phyloP scores from a whole-genome alignment of 2,888 invertebrate species.

The Cheilosia urbana region DNA sequence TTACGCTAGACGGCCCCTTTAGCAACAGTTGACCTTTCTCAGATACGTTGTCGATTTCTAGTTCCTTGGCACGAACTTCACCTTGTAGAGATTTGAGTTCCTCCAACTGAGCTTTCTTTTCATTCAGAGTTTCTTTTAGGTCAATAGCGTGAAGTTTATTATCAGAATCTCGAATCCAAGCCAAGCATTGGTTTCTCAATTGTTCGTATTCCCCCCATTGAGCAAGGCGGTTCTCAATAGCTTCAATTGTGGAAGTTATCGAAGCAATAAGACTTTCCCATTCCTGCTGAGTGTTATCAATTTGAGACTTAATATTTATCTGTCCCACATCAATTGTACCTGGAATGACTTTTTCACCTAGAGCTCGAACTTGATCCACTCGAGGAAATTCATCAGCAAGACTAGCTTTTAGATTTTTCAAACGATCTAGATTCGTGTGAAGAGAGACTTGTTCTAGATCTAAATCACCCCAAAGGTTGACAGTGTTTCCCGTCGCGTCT shows the following conservation, averaged over 20 bases:
- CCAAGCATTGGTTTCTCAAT: constrained; percentile 92
- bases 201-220: constrained; percentile 97
- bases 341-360: constrained; percentile 96
- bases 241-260: constrained; percentile 90
- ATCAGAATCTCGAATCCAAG: constrained; percentile 95
- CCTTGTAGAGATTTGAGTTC: constrained; percentile 92
- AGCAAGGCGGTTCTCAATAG: constrained; percentile 92
- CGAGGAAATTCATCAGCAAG: constrained; percentile 94
- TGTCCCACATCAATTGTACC: constrained; percentile 93
- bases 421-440: constrained; percentile 93
- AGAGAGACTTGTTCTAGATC: constrained; percentile 93
- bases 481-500: constrained; percentile 92
- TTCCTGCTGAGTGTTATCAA: constrained; percentile 94
- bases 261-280: constrained; percentile 93
- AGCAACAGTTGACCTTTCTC: constrained; percentile 94
- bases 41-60: constrained; percentile 96
- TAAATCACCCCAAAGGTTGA: constrained; percentile 92
- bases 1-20: constrained; percentile 89
- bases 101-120: constrained; percentile 94
- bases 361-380: constrained; percentile 90
- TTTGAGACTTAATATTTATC: constrained; percentile 92
- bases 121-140: constrained; percentile 90
- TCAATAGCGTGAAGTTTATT: constrained; percentile 94
- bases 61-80: constrained; percentile 94
- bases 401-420: constrained; percentile 91